Percentiles rank a stretch among this genome's conserved stretches.
Evolutionary conservation across 1,140 invertebrate genomes (phyloP).

Genomic region (Diuraphis noxia): DNA sequence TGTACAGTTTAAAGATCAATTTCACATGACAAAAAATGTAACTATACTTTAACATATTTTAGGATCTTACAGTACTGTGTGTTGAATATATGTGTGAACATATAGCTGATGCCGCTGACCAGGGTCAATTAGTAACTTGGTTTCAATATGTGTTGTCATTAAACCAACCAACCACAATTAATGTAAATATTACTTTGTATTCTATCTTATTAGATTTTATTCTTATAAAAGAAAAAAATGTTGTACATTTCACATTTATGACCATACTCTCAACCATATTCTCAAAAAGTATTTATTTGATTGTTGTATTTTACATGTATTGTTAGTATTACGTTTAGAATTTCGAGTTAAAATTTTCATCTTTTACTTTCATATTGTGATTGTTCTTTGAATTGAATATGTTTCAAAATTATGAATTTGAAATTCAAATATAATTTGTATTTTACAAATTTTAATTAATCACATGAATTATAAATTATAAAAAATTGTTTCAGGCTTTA

Average conservation of each 20-base stretch:
- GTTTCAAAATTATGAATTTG: no score
- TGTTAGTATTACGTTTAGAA: no score
- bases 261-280: neutral
- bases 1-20: neutral
- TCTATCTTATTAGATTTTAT: neutral
- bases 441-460: no score
- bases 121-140: constrained; percentile 84
- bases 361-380: neutral
- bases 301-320: neutral
- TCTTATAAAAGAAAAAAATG: neutral
- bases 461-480: neutral
- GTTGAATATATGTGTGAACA: constrained; percentile 86
- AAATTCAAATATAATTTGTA: no score
- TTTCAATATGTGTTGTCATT: constrained; percentile 84
- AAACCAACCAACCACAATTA: constrained; percentile 65
- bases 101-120: constrained; percentile 78
- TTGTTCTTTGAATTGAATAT: neutral
- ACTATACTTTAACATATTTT: constrained; percentile 3
- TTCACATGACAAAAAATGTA: neutral
- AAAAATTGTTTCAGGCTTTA: constrained; percentile 18
- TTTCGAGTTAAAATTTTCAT: neutral
- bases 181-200: constrained; percentile 1
- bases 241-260: neutral
- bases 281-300: neutral
- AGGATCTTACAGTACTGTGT: constrained; percentile 82